A percentile compares a stretch with the other conserved stretches of the same genome.
Evolutionary conservation across 1,140 invertebrate species (phyloP).

Genomic region (Panagrolaimus sp.): DNA sequence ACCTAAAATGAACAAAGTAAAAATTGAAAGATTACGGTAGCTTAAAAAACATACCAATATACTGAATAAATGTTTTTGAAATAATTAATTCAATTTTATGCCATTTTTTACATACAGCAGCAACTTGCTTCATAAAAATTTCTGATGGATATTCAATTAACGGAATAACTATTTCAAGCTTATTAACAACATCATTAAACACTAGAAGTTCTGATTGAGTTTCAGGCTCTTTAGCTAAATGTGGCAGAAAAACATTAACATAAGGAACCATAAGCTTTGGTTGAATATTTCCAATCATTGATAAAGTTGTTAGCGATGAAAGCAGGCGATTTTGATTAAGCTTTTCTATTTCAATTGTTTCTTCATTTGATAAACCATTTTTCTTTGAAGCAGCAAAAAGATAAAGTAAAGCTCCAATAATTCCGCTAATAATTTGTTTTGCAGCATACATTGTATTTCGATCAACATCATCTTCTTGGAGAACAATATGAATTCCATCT

Average conservation of each 20-base stretch:
- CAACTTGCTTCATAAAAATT: constrained; percentile 80
- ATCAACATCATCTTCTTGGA: not conserved
- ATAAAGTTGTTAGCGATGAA: constrained; percentile 83
- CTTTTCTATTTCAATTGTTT: not conserved
- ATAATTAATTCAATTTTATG: constrained; percentile 63
- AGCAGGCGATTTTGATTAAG: constrained; percentile 68
- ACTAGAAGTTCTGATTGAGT: constrained; percentile 36
- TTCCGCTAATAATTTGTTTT: constrained; percentile 11
- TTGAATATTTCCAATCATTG: constrained; percentile 90
- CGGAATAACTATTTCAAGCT: constrained; percentile 89
- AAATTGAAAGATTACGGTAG: no score
- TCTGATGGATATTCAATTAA: constrained; percentile 96
- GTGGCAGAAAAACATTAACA: constrained; percentile 88
- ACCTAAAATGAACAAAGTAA: not conserved
- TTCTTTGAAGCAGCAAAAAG: not conserved
- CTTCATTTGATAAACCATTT: not conserved
- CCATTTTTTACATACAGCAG: constrained; percentile 61
- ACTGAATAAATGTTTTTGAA: constrained; percentile 31
- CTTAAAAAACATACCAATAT: not conserved
- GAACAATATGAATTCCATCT: no score
- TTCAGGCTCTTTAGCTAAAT: constrained; percentile 64
- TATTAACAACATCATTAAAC: constrained; percentile 61
- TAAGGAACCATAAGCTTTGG: constrained; percentile 86
- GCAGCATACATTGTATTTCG: not conserved
- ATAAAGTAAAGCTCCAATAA: constrained; percentile 53